phyloP scores from a whole-genome alignment of 2,888 invertebrate genomes.

The Polyommatus icarus region DNA sequence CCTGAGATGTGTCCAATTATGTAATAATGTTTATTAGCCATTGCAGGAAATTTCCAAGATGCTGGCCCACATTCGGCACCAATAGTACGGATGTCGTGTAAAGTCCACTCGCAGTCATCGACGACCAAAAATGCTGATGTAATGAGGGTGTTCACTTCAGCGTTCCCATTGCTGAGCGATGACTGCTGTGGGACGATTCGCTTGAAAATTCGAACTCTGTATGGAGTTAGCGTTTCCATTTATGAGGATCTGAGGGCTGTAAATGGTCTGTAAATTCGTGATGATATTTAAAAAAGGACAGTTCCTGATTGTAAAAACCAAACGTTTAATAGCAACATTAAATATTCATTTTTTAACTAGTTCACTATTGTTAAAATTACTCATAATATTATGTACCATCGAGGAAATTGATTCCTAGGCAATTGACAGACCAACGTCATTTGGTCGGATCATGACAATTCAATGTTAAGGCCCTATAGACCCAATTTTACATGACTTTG shows the following conservation, averaged over 20 bases:
- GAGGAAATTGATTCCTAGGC: no score
- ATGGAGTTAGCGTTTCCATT: constrained; percentile 50
- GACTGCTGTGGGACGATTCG: constrained; percentile 47
- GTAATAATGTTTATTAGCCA: constrained; percentile 56
- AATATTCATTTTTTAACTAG: no score
- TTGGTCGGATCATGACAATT: no score
- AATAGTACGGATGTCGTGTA: constrained; percentile 51
- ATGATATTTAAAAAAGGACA: not conserved
- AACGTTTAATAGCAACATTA: no score
- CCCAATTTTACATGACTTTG: no score
- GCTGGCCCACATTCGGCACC: constrained; percentile 55
- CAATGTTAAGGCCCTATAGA: no score
- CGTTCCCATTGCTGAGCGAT: constrained; percentile 47
- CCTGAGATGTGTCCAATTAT: constrained; percentile 60
- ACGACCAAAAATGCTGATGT: constrained; percentile 51
- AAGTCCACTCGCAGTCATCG: constrained; percentile 41
- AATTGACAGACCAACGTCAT: no score
- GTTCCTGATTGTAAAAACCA: no score
- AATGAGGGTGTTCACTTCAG: constrained; percentile 46
- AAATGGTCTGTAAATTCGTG: constrained; percentile 46
- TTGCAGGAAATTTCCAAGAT: constrained; percentile 58
- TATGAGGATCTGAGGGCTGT: constrained; percentile 48
- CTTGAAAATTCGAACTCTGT: constrained; percentile 49
- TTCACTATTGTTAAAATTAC: no score
- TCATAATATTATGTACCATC: no score